Evolutionary conservation across 2,113 vertebrate genomes (phyloP).

Genomic region (Herpetotheres cachinnans): DNA sequence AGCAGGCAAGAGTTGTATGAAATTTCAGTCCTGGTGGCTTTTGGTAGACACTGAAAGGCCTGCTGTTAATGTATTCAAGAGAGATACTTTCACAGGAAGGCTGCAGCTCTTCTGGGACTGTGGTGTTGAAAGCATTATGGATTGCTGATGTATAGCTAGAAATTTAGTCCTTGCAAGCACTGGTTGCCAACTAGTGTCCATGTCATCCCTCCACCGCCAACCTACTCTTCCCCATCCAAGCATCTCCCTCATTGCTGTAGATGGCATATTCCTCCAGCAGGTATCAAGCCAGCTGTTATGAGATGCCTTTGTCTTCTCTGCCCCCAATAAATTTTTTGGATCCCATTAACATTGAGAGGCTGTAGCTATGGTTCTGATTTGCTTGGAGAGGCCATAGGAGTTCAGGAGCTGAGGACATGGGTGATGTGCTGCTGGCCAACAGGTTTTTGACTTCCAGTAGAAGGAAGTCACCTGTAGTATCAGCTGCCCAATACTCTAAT

Average conservation of each 20-base stretch:
- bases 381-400: neutral
- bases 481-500: neutral
- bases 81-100: neutral
- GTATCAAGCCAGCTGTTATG: neutral
- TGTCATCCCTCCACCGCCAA: neutral
- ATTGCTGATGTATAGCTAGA: neutral
- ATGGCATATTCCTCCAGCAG: neutral
- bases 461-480: neutral
- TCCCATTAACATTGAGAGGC: neutral
- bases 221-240: neutral
- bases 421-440: neutral
- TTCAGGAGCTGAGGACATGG: neutral
- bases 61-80: neutral
- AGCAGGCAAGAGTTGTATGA: neutral
- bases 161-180: neutral
- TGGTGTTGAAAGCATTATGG: neutral
- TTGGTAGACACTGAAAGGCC: neutral
- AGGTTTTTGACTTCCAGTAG: neutral
- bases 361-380: neutral
- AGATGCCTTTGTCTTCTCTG: neutral
- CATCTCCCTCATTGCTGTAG: neutral
- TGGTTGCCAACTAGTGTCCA: neutral
- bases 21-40: neutral
- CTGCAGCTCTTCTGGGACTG: neutral
- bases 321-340: neutral